Evolutionary conservation across 2,113 vertebrate genomes (phyloP).

Genomic region (Ceyx melanurus): DNA sequence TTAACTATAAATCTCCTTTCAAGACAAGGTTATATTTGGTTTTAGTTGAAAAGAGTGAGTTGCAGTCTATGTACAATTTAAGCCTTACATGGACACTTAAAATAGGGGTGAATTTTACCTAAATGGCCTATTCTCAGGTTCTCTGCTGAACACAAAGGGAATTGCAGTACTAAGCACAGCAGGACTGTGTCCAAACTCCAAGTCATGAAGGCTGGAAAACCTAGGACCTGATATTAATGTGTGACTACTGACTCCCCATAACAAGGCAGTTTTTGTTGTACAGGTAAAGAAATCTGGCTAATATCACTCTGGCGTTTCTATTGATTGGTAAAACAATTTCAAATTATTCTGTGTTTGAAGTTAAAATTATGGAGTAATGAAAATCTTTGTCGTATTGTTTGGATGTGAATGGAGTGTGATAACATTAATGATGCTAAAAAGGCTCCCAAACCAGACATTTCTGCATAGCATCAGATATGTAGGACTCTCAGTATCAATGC

Average conservation of each 20-base stretch:
- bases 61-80: not conserved
- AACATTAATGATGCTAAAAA: not conserved
- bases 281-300: not conserved
- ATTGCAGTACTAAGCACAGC: not conserved
- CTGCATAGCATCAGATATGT: not conserved
- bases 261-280: not conserved
- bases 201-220: not conserved
- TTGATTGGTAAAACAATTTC: not conserved
- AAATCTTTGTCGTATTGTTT: not conserved
- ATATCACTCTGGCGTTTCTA: not conserved
- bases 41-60: not conserved
- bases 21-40: not conserved
- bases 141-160: not conserved
- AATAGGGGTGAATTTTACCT: not conserved
- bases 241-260: not conserved
- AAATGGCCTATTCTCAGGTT: not conserved
- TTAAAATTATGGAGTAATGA: not conserved
- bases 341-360: not conserved
- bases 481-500: not conserved
- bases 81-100: not conserved
- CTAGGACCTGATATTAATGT: not conserved
- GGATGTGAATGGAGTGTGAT: not conserved
- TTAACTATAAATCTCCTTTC: not conserved
- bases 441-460: not conserved
- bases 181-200: not conserved